Evolutionary conservation across 2,113 vertebrate species (phyloP).

Genomic region (Maccullochella peelii): DNA sequence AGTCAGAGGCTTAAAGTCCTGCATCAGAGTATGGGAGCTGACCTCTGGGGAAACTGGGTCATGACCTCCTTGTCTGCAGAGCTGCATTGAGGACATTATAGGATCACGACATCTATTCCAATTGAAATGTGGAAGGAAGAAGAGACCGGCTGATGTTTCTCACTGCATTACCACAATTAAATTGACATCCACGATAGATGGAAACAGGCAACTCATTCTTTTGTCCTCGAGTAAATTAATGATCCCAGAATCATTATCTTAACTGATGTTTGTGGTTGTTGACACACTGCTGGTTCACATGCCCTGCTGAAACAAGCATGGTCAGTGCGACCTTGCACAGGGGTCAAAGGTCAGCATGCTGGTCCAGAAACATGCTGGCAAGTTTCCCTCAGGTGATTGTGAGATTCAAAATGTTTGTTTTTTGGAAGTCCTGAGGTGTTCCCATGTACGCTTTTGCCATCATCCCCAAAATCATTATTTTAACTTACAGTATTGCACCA

Average conservation of each 20-base stretch:
- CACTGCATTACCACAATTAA: not conserved
- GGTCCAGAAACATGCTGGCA: not conserved
- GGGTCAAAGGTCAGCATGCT: constrained; percentile 61
- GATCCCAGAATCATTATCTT: constrained; percentile 44
- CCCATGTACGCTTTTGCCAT: not conserved
- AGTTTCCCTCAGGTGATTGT: constrained; percentile 43
- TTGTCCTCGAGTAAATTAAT: constrained; percentile 22
- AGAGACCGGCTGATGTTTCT: constrained; percentile 12
- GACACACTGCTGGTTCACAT: constrained; percentile 65
- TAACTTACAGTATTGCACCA: not conserved
- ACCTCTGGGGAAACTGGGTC: constrained; percentile 66
- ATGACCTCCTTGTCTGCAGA: constrained; percentile 59
- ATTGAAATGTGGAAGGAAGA: not conserved
- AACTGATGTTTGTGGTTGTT: constrained; percentile 62
- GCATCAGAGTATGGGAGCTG: constrained; percentile 55
- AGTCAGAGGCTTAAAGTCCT: constrained; percentile 66
- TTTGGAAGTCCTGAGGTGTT: not conserved
- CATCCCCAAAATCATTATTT: not conserved
- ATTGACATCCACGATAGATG: not conserved
- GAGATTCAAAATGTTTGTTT: not conserved
- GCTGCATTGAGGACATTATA: constrained; percentile 42
- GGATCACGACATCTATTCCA: constrained; percentile 20
- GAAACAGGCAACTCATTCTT: constrained; percentile 33
- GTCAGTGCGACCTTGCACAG: constrained; percentile 57
- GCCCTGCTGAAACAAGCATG: constrained; percentile 55